phyloP scores from a whole-genome alignment of 2,797 vertebrate species.

The Mastacembelus armatus region DNA sequence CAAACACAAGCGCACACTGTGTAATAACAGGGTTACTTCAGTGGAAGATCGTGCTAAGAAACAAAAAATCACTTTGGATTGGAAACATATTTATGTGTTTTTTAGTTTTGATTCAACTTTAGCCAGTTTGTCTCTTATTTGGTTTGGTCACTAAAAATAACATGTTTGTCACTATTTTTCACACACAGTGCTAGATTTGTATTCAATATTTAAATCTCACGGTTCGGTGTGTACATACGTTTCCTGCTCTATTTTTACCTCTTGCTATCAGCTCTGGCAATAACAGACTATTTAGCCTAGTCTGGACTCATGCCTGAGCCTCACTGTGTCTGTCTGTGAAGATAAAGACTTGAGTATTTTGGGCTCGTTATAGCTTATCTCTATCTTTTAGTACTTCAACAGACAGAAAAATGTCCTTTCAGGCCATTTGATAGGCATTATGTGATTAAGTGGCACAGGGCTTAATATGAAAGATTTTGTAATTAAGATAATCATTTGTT shows the following conservation, averaged over 20 bases:
- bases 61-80: not conserved
- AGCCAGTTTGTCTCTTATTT: no score
- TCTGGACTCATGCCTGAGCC: constrained; percentile 2
- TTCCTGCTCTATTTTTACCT: constrained; percentile 30
- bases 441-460: not conserved
- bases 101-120: no score
- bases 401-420: not conserved
- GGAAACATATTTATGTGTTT: no score
- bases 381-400: constrained; percentile 4
- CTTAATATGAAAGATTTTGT: not conserved
- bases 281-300: constrained; percentile 24
- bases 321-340: no score
- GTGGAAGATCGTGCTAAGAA: not conserved
- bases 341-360: constrained; percentile 2
- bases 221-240: not conserved
- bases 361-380: constrained; percentile 18
- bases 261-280: no score
- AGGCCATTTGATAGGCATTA: not conserved
- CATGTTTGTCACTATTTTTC: not conserved
- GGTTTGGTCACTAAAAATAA: no score
- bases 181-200: no score
- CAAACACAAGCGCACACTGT: not conserved
- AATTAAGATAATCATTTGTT: no score
- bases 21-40: no score
- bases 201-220: not conserved